Evolutionary conservation across 2,113 vertebrate genomes (phyloP).

Genomic region (Seriola quinqueradiata): DNA sequence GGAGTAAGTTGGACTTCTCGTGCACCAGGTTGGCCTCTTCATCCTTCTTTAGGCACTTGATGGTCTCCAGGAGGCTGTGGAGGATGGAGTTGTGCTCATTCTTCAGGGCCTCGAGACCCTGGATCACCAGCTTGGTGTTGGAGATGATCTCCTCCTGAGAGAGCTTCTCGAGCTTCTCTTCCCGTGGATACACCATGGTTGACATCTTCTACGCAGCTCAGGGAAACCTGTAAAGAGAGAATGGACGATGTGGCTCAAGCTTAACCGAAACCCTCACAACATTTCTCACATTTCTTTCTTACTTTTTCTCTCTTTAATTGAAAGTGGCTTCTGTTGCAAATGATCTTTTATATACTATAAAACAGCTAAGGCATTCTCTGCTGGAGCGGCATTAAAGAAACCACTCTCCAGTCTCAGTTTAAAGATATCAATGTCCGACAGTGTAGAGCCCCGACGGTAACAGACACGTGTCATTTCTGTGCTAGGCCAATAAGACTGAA

Average conservation of each 20-base stretch:
- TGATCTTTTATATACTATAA: slow-evolving; percentile 11
- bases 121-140: slow-evolving; percentile 96
- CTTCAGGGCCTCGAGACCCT: slow-evolving; percentile 96
- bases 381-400: not conserved
- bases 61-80: slow-evolving; percentile 96
- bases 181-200: slow-evolving; percentile 92
- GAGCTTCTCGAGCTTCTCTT: slow-evolving; percentile 95
- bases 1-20: slow-evolving; percentile 96
- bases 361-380: not conserved
- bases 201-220: slow-evolving; percentile 87
- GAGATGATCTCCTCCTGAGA: slow-evolving; percentile 99
- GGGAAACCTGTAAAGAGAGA: slow-evolving; percentile 65
- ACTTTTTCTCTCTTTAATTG: slow-evolving; percentile 6
- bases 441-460: not conserved
- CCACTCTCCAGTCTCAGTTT: not conserved
- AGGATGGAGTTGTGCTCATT: slow-evolving; percentile 98
- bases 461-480: slow-evolving; percentile 6
- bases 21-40: slow-evolving; percentile 98
- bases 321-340: slow-evolving; percentile 1
- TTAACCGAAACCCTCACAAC: slow-evolving; percentile 22
- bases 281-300: not conserved
- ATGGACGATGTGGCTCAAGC: not conserved
- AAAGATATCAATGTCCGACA: not conserved
- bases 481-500: not conserved
- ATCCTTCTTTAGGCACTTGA: slow-evolving; percentile 98